Conservation (phyloP, 2,113 vertebrate species). For the Anolis sagrei region DNA sequence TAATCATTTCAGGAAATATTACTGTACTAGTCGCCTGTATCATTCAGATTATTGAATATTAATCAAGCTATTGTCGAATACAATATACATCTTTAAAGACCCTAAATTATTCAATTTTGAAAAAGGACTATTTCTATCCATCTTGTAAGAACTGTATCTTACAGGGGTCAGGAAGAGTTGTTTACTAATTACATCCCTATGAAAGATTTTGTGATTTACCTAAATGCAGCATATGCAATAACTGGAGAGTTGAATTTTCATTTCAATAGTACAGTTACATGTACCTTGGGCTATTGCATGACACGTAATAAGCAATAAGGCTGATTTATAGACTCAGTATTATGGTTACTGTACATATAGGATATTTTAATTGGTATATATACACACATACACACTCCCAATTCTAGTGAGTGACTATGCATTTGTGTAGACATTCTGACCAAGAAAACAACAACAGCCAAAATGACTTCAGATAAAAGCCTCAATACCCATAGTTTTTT, state of each 20-base stretch:
- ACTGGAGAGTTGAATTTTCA: not conserved
- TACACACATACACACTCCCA: too few species aligned
- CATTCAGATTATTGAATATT: not conserved
- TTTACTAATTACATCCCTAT: not conserved
- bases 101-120: not conserved
- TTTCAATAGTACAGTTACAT: conserved; percentile 11
- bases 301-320: conserved; percentile 20
- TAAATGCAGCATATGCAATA: conserved; percentile 10
- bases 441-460: not conserved
- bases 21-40: not conserved
- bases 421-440: not conserved
- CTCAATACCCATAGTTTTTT: not conserved
- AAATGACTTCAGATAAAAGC: not conserved
- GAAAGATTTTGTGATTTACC: not conserved
- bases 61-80: not conserved
- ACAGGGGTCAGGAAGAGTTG: not conserved
- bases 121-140: not conserved
- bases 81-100: not conserved
- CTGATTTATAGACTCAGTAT: not conserved
- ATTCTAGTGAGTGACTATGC: not conserved
- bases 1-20: too few species aligned
- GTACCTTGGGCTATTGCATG: not conserved
- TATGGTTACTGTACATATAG: not conserved
- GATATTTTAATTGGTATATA: conserved; percentile 4
- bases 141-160: not conserved